These are phyloP conservation scores for Cisticola juncidis DNA, from an alignment of 2,113 vertebrate genomes.

Conservation along the genomic window DNA sequence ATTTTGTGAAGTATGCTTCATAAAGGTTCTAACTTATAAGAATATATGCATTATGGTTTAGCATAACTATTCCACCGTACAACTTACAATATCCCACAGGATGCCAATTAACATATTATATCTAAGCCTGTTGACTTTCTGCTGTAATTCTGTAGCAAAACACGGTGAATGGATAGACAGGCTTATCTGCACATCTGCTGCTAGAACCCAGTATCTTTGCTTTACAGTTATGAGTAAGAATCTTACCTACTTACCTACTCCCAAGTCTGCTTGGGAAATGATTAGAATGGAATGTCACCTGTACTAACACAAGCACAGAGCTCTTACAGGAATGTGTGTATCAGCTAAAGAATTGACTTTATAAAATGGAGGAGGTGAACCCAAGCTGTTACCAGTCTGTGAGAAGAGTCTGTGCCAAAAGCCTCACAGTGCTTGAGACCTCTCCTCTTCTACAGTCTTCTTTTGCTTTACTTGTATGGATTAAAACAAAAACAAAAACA, in stretches of 20 bases:
- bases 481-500: background rate
- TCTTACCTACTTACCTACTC: background rate
- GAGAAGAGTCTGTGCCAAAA: background rate
- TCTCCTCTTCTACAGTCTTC: background rate
- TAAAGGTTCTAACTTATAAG: background rate
- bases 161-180: background rate
- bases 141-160: background rate
- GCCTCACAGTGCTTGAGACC: background rate
- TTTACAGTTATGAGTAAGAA: background rate
- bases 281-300: background rate
- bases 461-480: background rate
- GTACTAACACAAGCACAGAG: background rate
- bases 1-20: background rate
- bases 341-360: background rate
- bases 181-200: background rate
- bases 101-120: accelerated
- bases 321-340: background rate
- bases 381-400: background rate
- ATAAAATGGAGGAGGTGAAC: background rate
- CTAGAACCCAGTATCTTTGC: background rate
- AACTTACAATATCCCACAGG: background rate
- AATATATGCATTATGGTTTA: background rate
- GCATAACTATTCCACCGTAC: background rate
- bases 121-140: background rate
- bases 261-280: background rate